A percentile compares a stretch with the other conserved stretches of the same genome.
Conservation (phyloP, 2,797 vertebrate genomes). For the Halcyon smyrnensis region DNA sequence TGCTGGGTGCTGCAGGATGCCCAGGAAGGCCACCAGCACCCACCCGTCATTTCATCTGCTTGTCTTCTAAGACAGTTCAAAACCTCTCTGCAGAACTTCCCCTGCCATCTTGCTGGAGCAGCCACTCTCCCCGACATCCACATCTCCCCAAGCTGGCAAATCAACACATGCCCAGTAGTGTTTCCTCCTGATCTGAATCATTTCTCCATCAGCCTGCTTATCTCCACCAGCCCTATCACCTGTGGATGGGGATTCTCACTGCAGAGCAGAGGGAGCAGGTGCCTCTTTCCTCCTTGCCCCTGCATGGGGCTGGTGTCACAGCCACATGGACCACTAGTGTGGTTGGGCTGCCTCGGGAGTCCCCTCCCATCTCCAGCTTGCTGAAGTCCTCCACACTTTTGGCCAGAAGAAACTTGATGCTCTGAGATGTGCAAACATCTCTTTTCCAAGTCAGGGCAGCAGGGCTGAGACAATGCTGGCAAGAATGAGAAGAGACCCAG, state of each 20-base stretch:
- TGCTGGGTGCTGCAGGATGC: neutral
- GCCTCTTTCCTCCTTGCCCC: neutral
- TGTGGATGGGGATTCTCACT: neutral
- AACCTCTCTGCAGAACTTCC: neutral
- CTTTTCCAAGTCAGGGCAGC: neutral
- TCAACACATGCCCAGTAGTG: neutral
- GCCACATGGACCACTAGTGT: neutral
- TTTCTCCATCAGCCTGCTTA: neutral
- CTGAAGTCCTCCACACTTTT: neutral
- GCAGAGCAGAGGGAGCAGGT: fast-evolving
- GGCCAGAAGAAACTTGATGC: neutral
- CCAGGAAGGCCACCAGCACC: neutral
- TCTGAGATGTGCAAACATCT: neutral
- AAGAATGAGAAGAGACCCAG: neutral
- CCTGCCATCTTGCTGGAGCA: fast-evolving
- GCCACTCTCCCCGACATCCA: fast-evolving
- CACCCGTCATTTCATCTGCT: fast-evolving
- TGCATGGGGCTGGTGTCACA: fast-evolving
- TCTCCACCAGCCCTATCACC: neutral
- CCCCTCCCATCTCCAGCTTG: neutral
- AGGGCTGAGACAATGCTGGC: fast-evolving
- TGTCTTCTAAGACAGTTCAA: neutral
- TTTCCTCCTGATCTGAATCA: neutral
- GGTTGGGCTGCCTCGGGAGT: neutral
- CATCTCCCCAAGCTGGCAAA: neutral